Percentiles rank a stretch among this genome's conserved stretches.
phyloP scores from a whole-genome alignment of 2,888 invertebrate species.

The Lamproptera curius region DNA sequence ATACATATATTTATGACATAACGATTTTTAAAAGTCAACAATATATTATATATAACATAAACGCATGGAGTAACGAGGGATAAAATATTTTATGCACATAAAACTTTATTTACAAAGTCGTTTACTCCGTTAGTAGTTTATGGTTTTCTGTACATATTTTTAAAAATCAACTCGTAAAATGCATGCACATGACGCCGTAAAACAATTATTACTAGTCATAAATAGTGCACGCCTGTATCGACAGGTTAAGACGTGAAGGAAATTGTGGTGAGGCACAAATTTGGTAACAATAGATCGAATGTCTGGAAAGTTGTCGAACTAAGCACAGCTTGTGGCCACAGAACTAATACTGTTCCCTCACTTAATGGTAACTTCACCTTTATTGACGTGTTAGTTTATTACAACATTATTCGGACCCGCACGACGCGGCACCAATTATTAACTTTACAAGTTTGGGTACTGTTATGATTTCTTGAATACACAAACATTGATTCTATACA shows the following conservation, averaged over 20 bases:
- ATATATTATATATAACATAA: too few relatives aligned
- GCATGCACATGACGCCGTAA: neutral
- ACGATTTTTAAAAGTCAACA: too few relatives aligned
- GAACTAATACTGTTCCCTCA: constrained; percentile 35
- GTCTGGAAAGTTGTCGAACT: constrained; percentile 52
- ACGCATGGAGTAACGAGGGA: too few relatives aligned
- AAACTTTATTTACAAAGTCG: too few relatives aligned
- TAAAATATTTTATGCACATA: too few relatives aligned
- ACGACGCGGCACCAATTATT: constrained; percentile 23
- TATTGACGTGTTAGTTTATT: constrained; percentile 27
- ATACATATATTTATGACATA: too few relatives aligned
- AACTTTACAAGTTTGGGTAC: constrained; percentile 18
- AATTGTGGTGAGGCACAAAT: constrained; percentile 31
- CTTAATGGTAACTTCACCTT: constrained; percentile 28
- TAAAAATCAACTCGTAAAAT: neutral
- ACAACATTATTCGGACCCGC: constrained; percentile 21
- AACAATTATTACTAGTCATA: neutral
- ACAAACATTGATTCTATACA: too few relatives aligned
- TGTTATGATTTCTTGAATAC: constrained; percentile 22
- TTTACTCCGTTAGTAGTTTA: too few relatives aligned
- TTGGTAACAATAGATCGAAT: constrained; percentile 39
- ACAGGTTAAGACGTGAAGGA: constrained; percentile 24
- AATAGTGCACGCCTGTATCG: constrained; percentile 16
- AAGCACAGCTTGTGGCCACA: constrained; percentile 38
- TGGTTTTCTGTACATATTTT: neutral